Percentiles rank a stretch among this genome's conserved stretches.
Evolutionary conservation across 2,113 vertebrate species (phyloP).

Genomic region (Barnardius zonarius): DNA sequence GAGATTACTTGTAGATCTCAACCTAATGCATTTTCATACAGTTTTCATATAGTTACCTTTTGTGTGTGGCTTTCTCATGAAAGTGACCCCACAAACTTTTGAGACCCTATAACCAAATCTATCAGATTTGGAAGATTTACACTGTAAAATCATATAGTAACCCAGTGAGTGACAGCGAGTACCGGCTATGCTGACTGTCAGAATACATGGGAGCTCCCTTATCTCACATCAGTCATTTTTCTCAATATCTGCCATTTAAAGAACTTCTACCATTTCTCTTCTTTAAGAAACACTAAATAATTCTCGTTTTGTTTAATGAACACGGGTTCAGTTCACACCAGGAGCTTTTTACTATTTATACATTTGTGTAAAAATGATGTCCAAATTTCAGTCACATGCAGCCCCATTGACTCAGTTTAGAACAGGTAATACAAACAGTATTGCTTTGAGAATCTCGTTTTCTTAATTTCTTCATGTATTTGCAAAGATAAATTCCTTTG

Average conservation of each 20-base stretch:
- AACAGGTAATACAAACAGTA: background rate
- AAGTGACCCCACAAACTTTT: background rate
- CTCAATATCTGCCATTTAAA: background rate
- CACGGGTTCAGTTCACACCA: background rate
- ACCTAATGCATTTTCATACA: background rate
- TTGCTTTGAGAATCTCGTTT: background rate
- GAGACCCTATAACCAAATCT: background rate
- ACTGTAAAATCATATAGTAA: background rate
- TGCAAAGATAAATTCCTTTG: background rate
- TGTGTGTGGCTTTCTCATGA: background rate
- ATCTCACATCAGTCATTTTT: background rate
- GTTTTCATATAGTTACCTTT: background rate
- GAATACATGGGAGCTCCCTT: background rate
- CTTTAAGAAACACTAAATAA: background rate
- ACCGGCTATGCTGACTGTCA: background rate
- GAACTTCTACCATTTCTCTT: background rate
- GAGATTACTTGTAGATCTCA: background rate
- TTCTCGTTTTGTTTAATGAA: background rate
- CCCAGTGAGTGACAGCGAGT: background rate
- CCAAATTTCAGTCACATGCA: background rate
- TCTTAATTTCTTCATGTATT: background rate
- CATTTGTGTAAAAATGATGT: background rate
- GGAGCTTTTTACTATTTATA: background rate
- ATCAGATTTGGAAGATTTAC: background rate
- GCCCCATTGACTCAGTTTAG: background rate